Percentiles rank a stretch among this genome's conserved stretches.
Evolutionary conservation across 2,888 invertebrate genomes (phyloP).

Genomic region (Blastobasis lacticolella): DNA sequence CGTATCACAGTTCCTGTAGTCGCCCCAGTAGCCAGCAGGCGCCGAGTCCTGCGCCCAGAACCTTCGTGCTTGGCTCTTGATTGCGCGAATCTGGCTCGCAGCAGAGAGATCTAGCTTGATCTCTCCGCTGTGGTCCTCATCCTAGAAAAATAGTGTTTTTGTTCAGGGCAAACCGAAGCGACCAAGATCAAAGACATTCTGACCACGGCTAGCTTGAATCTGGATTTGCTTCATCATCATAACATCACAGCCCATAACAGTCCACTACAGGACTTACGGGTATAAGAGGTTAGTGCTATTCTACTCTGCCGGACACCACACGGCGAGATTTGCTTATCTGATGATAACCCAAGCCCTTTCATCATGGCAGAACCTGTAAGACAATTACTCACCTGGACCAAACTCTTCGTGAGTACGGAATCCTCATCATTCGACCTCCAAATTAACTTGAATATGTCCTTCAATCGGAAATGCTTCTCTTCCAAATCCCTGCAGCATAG

Average conservation of each 20-base stretch:
- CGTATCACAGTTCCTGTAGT: constrained; percentile 84
- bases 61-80: constrained; percentile 3
- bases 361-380: background rate
- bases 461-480: background rate
- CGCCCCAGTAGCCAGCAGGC: constrained; percentile 86
- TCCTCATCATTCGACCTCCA: constrained; percentile 22
- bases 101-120: constrained; percentile 32
- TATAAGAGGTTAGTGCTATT: too few species aligned
- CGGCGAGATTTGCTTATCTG: too few species aligned
- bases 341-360: too few species aligned
- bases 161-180: background rate
- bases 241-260: too few species aligned
- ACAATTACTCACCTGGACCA: constrained; percentile 19
- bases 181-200: background rate
- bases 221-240: too few species aligned
- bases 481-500: constrained; percentile 78
- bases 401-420: constrained; percentile 27
- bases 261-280: too few species aligned
- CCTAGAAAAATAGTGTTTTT: background rate
- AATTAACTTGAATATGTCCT: background rate
- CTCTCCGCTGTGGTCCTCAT: constrained; percentile 18
- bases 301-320: too few species aligned
- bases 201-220: too few species aligned
- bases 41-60: constrained; percentile 17
- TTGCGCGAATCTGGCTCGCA: background rate